Conservation (phyloP, 2,888 invertebrate species). For the Drosophila antonietae region DNA sequence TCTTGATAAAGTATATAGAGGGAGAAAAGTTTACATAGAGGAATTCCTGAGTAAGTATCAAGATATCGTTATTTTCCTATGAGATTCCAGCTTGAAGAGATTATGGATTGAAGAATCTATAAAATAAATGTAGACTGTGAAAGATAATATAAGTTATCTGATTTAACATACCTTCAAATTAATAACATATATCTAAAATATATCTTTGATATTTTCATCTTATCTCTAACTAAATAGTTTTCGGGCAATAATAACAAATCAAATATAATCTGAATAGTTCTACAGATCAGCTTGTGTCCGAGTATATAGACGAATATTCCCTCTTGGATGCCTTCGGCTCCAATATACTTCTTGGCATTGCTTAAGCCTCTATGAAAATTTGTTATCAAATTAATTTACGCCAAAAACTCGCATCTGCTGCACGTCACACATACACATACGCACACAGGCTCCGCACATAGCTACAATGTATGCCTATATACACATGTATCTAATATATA, state of each 20-base stretch:
- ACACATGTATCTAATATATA: background rate
- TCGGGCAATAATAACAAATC: no score
- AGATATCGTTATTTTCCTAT: no score
- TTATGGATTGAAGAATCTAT: no score
- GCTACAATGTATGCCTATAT: conserved; percentile 5
- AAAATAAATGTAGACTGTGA: no score
- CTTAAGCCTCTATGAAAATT: conserved; percentile 28
- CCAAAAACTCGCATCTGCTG: conserved; percentile 76
- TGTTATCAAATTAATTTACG: conserved; percentile 75
- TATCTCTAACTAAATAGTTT: no score
- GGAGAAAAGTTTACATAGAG: background rate
- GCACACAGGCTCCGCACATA: conserved; percentile 14
- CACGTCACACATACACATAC: conserved; percentile 61
- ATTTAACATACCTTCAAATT: no score
- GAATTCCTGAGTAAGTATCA: background rate
- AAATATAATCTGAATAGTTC: no score
- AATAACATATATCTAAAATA: no score
- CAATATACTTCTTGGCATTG: background rate
- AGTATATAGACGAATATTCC: no score
- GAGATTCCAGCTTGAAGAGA: no score
- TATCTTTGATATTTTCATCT: no score
- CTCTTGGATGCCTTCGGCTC: background rate
- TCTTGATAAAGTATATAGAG: background rate
- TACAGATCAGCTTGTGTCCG: no score
- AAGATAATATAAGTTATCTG: background rate